These are phyloP conservation scores for Colius striatus DNA, from an alignment of 2,113 vertebrate species.

Conservation along the genomic window DNA sequence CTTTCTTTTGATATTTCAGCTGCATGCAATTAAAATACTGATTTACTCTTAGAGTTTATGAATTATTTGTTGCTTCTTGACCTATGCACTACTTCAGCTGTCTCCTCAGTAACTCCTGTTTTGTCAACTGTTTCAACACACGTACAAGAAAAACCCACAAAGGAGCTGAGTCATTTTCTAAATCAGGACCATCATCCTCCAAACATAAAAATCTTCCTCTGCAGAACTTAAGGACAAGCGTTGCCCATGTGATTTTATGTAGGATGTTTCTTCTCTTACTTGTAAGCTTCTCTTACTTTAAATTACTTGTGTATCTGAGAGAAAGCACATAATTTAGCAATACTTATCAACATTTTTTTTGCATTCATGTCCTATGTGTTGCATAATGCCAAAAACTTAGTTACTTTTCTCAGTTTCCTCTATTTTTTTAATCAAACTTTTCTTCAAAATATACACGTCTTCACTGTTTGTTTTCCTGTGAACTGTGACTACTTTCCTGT, in stretches of 20 bases:
- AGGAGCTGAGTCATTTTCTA: constrained; percentile 44
- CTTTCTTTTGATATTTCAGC: not conserved
- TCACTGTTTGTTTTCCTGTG: not conserved
- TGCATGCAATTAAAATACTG: not conserved
- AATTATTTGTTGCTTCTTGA: not conserved
- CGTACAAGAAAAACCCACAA: not conserved
- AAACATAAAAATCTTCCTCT: not conserved
- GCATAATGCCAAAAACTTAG: not conserved
- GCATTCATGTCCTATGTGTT: not conserved
- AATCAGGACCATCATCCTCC: not conserved
- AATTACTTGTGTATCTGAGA: not conserved
- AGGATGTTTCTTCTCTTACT: not conserved
- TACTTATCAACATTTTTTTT: not conserved
- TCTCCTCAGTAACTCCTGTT: not conserved
- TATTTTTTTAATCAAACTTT: not conserved
- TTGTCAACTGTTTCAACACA: constrained; percentile 29
- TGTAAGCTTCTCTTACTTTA: not conserved
- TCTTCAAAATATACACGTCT: not conserved
- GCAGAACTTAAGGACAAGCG: not conserved
- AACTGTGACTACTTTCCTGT: not conserved
- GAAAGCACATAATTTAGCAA: not conserved
- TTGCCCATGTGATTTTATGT: not conserved
- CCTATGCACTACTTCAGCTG: not conserved
- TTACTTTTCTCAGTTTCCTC: not conserved
- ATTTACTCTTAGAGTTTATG: not conserved